These are phyloP conservation scores for Nemotelus nigrinus DNA, from an alignment of 2,888 invertebrate genomes.

Conservation along the genomic window DNA sequence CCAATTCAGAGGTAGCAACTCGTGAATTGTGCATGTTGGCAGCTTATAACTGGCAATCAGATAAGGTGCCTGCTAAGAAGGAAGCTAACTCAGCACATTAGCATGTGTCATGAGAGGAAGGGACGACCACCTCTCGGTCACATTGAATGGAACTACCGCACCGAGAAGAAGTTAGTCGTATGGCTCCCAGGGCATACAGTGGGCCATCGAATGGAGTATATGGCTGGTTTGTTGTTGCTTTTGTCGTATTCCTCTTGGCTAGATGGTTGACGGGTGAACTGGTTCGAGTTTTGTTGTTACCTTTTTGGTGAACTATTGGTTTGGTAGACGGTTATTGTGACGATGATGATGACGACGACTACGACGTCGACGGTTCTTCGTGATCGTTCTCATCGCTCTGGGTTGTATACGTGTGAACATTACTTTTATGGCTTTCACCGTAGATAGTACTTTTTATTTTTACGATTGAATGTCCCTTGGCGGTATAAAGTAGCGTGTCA, in stretches of 20 bases:
- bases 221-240: background rate
- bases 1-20: constrained; percentile 33
- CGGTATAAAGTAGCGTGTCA: too few relatives aligned
- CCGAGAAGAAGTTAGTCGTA: background rate
- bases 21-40: constrained; percentile 55
- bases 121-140: background rate
- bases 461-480: background rate
- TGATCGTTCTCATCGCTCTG: constrained; percentile 24
- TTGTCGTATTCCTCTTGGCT: background rate
- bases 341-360: too few relatives aligned
- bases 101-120: constrained; percentile 42
- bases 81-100: constrained; percentile 50
- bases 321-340: too few relatives aligned
- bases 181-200: constrained; percentile 1
- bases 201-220: too few relatives aligned
- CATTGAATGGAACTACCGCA: too few relatives aligned
- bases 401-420: constrained; percentile 40
- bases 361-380: background rate
- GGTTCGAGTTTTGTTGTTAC: constrained; percentile 1
- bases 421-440: constrained; percentile 34
- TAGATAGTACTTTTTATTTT: constrained; percentile 28
- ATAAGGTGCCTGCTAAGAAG: constrained; percentile 51
- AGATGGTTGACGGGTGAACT: too few relatives aligned
- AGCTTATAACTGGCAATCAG: constrained; percentile 54
- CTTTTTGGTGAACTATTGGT: constrained; percentile 17